phyloP scores from a whole-genome alignment of 2,888 invertebrate species.

The Nomada fabriciana region DNA sequence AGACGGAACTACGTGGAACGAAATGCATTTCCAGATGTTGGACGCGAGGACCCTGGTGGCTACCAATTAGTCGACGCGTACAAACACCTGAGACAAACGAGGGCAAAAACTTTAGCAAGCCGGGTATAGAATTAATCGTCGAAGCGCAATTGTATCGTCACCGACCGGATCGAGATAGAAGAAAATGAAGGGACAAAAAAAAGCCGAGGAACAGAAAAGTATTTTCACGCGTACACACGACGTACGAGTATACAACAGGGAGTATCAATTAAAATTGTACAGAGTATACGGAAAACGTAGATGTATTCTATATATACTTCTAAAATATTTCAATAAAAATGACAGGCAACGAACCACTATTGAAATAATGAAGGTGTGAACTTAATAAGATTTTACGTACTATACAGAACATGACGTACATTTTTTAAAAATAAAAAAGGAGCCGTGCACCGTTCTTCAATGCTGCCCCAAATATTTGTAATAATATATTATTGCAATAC shows the following conservation, averaged over 20 bases:
- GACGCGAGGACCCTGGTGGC: background rate
- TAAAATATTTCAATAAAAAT: too few species aligned
- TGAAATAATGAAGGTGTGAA: too few species aligned
- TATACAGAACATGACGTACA: too few species aligned
- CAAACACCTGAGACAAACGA: conserved; percentile 1
- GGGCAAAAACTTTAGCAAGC: background rate
- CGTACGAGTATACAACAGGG: background rate
- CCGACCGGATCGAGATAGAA: background rate
- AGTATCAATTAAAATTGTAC: background rate
- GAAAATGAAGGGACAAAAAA: background rate
- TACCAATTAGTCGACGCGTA: conserved; percentile 1
- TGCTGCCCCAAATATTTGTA: too few species aligned
- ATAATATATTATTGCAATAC: too few species aligned
- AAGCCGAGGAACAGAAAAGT: background rate
- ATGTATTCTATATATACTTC: too few species aligned
- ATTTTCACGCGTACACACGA: background rate
- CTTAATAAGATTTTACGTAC: too few species aligned
- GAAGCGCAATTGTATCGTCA: conserved; percentile 2
- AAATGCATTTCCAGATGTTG: background rate
- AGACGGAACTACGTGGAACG: background rate
- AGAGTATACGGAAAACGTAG: too few species aligned
- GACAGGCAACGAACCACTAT: too few species aligned
- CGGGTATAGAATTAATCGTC: conserved; percentile 5
- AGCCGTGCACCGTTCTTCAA: too few species aligned
- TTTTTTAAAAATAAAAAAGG: too few species aligned